Base-by-base conservation (phyloP, 64 coral and sea anemone genomes). In the Trachythela sp. region DNA sequence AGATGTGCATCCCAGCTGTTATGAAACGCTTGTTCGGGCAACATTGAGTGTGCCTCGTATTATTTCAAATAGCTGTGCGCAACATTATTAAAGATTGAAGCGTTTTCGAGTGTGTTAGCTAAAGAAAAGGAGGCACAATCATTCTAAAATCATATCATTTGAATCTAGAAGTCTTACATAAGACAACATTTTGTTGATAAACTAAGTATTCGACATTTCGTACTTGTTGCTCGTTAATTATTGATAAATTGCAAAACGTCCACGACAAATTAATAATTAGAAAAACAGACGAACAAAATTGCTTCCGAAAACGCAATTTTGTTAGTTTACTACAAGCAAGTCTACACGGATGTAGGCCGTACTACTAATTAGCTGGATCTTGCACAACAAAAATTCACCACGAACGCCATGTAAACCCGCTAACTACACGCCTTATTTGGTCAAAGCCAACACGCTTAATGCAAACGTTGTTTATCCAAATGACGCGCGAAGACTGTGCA, bases 391-490 rank as follows among this genome's bases (percentile, higher is more conserved):
- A 27, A n/a, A 26, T 20, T 64, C 5, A 64, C 56, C 24, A 64
- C 3, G 56, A 5, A 64, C 5, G 6, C 56, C 56, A 64, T 64
- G 56, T 27, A 64, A 64, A 64, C 56, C 56, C 4, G 20, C 26
- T 64, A n/a, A 18, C 56, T 22, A 64, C 56, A 64, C 56, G 56
- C 56, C 56, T 64, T 64, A 64, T 64, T 64, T 64, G 56, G 56
- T 64, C 56, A 64, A 64, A 64, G 56, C 56, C 56, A 5, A 27
- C 56, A 64, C 56, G 56, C 56, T 64, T 64, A 64, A 64, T 64
- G 56, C 24, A 64, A 64, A 64, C 56, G 56, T 64, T 64, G 56
- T 64, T 64, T 64, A 64, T 64, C 56, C 56, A 64, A 64, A 64
- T 64, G 56, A 64, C 56, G 56, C 56, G 56, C 20, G 56, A 64